Conservation (phyloP, 2,113 vertebrate genomes). For the Morone chrysops region DNA sequence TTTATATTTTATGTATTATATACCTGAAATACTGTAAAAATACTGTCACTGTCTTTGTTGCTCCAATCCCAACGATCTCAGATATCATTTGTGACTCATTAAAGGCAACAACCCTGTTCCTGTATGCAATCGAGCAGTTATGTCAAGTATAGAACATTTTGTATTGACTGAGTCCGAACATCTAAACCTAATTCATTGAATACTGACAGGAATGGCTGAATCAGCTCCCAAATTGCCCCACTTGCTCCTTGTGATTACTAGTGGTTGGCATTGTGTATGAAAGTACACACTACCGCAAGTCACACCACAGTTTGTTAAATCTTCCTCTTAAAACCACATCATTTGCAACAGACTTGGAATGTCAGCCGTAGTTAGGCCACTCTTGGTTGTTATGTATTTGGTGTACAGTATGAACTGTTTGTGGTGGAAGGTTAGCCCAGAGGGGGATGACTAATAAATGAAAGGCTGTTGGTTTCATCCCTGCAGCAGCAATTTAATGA, state of each 20-base stretch:
- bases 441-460: constrained; percentile 56
- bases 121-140: background rate
- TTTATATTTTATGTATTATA: background rate
- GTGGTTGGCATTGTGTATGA: constrained; percentile 28
- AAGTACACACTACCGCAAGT: constrained; percentile 41
- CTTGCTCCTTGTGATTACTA: constrained; percentile 33
- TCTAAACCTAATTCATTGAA: constrained; percentile 30
- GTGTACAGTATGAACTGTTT: constrained; percentile 28
- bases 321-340: constrained; percentile 44
- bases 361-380: constrained; percentile 13
- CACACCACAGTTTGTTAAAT: constrained; percentile 40
- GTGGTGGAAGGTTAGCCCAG: constrained; percentile 44
- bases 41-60: background rate
- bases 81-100: background rate
- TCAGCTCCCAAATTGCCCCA: constrained; percentile 27
- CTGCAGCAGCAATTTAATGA: constrained; percentile 70
- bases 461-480: constrained; percentile 61
- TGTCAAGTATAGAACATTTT: constrained; percentile 7
- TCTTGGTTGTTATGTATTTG: constrained; percentile 42
- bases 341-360: constrained; percentile 54
- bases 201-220: constrained; percentile 47
- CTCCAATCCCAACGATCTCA: background rate
- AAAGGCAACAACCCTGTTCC: background rate
- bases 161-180: constrained; percentile 16
- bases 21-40: background rate